These are phyloP conservation scores for Agonopterix alstromeriana DNA, from an alignment of 2,888 invertebrate genomes.

Conservation along the genomic window DNA sequence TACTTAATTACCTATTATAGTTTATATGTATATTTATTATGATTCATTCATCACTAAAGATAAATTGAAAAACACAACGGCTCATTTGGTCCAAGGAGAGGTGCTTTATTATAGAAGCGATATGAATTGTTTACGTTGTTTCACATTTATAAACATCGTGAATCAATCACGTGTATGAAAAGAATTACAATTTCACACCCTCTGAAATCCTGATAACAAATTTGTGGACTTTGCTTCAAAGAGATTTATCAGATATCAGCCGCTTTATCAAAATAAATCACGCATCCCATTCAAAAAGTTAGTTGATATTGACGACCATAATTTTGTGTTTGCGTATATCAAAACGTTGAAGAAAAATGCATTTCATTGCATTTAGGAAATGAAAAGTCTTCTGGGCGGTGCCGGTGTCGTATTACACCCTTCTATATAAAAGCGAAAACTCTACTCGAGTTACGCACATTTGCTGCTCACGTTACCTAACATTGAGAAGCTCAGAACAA, in stretches of 20 bases:
- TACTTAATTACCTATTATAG: too few species aligned
- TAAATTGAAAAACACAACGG: conserved; percentile 7
- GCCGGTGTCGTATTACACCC: conserved; percentile 59
- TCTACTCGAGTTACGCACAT: conserved; percentile 54
- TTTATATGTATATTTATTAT: neutral
- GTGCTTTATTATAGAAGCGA: conserved; percentile 14
- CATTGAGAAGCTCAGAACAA: conserved; percentile 2
- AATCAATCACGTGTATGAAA: conserved; percentile 22
- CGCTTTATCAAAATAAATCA: neutral
- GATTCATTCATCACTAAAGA: conserved; percentile 11
- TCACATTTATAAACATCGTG: conserved; percentile 42
- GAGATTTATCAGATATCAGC: neutral
- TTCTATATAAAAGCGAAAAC: conserved; percentile 60
- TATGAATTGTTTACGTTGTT: conserved; percentile 28
- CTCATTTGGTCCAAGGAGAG: conserved; percentile 18
- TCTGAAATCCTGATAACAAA: conserved; percentile 11
- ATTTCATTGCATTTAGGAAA: conserved; percentile 68
- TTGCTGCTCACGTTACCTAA: conserved; percentile 28
- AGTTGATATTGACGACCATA: conserved; percentile 4
- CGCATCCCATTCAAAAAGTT: neutral
- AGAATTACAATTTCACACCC: conserved; percentile 18
- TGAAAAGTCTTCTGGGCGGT: conserved; percentile 53
- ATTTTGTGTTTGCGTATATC: neutral
- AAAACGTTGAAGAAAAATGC: conserved; percentile 24
- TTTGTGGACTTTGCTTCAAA: neutral